phyloP scores from a whole-genome alignment of 2,888 invertebrate species.

The Operophtera brumata region DNA sequence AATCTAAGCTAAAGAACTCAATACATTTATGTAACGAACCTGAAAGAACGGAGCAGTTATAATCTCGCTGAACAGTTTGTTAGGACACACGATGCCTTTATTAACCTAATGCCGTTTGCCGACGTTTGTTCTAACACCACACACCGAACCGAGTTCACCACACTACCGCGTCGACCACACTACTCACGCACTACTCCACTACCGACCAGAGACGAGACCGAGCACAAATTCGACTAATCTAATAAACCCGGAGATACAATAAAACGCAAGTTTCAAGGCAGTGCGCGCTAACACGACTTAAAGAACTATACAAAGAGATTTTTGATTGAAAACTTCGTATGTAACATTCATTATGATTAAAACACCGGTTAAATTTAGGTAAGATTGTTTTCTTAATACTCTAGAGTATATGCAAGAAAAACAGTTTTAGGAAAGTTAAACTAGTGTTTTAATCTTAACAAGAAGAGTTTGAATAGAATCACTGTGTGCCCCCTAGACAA shows the following conservation, averaged over 20 bases:
- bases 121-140: conserved; percentile 59
- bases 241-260: neutral
- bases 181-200: neutral
- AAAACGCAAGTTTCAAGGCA: neutral
- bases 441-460: no score
- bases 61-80: conserved; percentile 76
- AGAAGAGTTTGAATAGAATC: neutral
- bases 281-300: neutral
- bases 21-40: conserved; percentile 39
- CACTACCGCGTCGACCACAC: conserved; percentile 3
- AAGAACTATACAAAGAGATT: neutral
- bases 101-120: conserved; percentile 61
- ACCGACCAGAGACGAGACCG: neutral
- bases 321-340: no score
- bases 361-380: no score
- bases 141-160: conserved; percentile 33
- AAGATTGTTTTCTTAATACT: no score
- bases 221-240: neutral
- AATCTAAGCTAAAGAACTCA: conserved; percentile 52
- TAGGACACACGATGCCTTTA: conserved; percentile 68
- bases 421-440: no score
- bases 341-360: no score
- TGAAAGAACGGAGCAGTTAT: conserved; percentile 34
- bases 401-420: no score
- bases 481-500: neutral